Evolutionary conservation across 2,113 vertebrate genomes (phyloP).

Genomic region (Aptenodytes patagonicus): DNA sequence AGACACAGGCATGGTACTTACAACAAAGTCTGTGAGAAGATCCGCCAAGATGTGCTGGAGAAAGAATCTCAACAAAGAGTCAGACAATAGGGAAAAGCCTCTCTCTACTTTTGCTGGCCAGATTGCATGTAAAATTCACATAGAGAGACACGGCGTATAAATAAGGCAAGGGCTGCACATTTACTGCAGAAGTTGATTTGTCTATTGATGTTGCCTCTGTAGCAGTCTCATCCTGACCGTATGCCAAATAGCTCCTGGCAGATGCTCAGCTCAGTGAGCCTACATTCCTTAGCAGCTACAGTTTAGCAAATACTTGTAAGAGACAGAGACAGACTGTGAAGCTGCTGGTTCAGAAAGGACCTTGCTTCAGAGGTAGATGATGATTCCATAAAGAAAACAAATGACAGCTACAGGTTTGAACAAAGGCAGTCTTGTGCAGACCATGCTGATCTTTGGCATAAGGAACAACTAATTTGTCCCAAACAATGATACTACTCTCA

Average conservation of each 20-base stretch:
- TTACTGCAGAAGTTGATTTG: constrained; percentile 11
- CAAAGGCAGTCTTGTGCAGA: not conserved
- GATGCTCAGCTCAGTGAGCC: constrained; percentile 19
- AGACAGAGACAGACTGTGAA: constrained; percentile 16
- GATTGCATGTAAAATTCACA: not conserved
- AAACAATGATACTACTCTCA: not conserved
- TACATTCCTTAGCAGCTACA: constrained; percentile 3
- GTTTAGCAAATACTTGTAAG: constrained; percentile 15
- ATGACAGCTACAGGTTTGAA: not conserved
- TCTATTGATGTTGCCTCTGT: constrained; percentile 3
- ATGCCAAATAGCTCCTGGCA: constrained; percentile 43
- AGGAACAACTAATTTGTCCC: not conserved
- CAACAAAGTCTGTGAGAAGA: not conserved
- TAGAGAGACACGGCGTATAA: not conserved
- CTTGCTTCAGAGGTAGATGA: not conserved
- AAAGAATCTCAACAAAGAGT: not conserved
- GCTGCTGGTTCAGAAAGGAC: not conserved
- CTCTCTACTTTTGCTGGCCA: not conserved
- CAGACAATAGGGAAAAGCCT: not conserved
- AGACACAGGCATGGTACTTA: not conserved
- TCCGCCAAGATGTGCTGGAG: not conserved
- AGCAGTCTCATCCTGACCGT: not conserved
- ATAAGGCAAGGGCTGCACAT: not conserved
- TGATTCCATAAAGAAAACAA: not conserved
- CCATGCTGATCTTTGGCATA: not conserved